phyloP scores from a whole-genome alignment of 2,797 vertebrate species.

The Avahi laniger region DNA sequence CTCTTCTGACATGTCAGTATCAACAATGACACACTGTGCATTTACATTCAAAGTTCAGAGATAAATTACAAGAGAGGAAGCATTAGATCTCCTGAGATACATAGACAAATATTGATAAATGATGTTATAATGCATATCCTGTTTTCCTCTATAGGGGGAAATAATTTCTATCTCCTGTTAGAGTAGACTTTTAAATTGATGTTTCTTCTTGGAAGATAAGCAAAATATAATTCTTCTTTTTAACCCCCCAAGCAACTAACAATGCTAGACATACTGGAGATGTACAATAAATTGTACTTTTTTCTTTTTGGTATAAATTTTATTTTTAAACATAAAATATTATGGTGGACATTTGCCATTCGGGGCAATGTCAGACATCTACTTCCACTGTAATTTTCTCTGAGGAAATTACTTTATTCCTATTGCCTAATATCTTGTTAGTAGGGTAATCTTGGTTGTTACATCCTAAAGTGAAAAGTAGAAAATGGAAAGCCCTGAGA shows the following conservation, averaged over 20 bases:
- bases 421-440: neutral
- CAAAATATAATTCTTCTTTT: conserved; percentile 7
- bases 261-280: neutral
- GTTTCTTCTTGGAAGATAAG: conserved; percentile 44
- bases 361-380: neutral
- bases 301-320: neutral
- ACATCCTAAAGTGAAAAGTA: neutral
- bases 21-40: conserved; percentile 46
- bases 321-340: conserved; percentile 28
- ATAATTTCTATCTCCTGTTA: conserved; percentile 20
- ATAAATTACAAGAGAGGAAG: conserved; percentile 43
- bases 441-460: neutral
- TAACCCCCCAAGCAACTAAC: neutral
- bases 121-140: conserved; percentile 10
- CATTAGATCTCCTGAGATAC: conserved; percentile 49
- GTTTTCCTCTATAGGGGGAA: conserved; percentile 46
- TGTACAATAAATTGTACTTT: neutral
- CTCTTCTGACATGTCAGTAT: conserved; percentile 63
- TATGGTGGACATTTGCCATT: neutral
- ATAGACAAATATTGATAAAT: conserved; percentile 56
- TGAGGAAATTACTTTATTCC: neutral
- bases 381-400: neutral
- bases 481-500: neutral
- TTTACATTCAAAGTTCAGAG: conserved; percentile 56
- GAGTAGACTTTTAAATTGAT: conserved; percentile 24